A percentile compares a stretch with the other conserved stretches of the same genome.
Evolutionary conservation across 2,113 vertebrate genomes (phyloP).

Genomic region (Neoarius graeffei): DNA sequence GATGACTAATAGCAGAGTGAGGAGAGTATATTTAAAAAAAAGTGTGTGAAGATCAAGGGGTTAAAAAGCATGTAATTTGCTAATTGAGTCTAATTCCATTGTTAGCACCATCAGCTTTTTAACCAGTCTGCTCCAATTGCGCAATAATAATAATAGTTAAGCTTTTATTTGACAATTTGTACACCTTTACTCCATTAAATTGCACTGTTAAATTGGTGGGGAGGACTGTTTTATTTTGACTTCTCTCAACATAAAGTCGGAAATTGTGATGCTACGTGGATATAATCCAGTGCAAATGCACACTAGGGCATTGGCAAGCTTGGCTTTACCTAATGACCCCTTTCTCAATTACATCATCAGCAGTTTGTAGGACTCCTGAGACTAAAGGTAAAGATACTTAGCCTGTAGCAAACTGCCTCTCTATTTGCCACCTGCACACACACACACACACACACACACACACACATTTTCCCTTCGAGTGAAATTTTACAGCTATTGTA

Average conservation of each 20-base stretch:
- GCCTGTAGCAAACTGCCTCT: slow-evolving; percentile 36
- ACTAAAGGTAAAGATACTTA: slow-evolving; percentile 49
- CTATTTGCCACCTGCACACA: slow-evolving; percentile 29
- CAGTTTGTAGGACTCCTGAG: slow-evolving; percentile 49
- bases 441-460: not conserved
- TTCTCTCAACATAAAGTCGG: slow-evolving; percentile 16
- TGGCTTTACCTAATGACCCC: slow-evolving; percentile 54
- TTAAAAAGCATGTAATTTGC: not conserved
- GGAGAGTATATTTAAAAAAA: not conserved
- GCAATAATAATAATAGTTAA: not conserved
- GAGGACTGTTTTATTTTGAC: not conserved
- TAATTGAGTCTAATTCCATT: not conserved
- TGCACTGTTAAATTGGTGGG: not conserved
- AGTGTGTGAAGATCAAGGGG: not conserved
- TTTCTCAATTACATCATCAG: slow-evolving; percentile 54
- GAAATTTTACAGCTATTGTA: slow-evolving; percentile 41
- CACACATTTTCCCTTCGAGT: slow-evolving; percentile 32
- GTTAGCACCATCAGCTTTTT: not conserved
- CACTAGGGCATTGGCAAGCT: slow-evolving; percentile 41
- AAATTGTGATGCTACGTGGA: slow-evolving; percentile 30
- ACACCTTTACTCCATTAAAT: not conserved
- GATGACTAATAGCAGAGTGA: too few species aligned
- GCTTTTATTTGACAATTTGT: slow-evolving; percentile 2
- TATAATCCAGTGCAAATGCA: slow-evolving; percentile 41
- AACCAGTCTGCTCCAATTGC: not conserved